Evolutionary conservation across 2,888 invertebrate genomes (phyloP), one percentile per base, ranked within the genome.

Genomic region (Cecidostiba fungosa): DNA sequence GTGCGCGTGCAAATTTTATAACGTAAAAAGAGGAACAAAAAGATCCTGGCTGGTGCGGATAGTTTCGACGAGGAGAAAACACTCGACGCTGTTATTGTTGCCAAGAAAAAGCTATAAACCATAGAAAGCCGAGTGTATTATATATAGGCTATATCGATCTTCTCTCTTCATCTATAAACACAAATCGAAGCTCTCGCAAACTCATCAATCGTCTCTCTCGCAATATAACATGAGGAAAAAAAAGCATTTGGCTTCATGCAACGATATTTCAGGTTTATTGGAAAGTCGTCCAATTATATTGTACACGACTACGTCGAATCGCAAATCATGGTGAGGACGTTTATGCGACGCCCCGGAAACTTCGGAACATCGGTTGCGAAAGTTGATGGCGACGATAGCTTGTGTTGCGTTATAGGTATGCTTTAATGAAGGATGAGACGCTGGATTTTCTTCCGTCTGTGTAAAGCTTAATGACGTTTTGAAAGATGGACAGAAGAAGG

Each of bases 281-380:
- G 74, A 82, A 74, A 82, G 66, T 29, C 66, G 66, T 47, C 19
- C 66, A 73, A 76, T 81, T 81, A 81, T 74, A 29, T 6, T 4
- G 29, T 81, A 36, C n/a, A n/a, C n/a, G 39, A 8, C 43, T n/a
- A 23, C 54, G 54, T 29, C n/a, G 43, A n/a, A 19, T 73, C 81
- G 43, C 73, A 62, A 81, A 81, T 81, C 62, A 32, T 4, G n/a
- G 2, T 2, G 59, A 23, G 39, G 39, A n/a, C 70, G 70, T 36
- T 72, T 36, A n/a, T 23, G n/a, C 23, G 66, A 26, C 66, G 39
- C 36, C 72, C 72, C 72, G 72, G 72, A 72, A 72, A 43, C 23
- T 39, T 36, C 39, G 23, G 12, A 39, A 23, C 23, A 3, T 14
- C 32, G 43, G 43, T 80, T 80, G 36, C 54, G 72, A 72, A 80